Percentiles rank a stretch among this genome's conserved stretches.
phyloP scores from a whole-genome alignment of 2,113 vertebrate genomes.

The Zosterops lateralis region DNA sequence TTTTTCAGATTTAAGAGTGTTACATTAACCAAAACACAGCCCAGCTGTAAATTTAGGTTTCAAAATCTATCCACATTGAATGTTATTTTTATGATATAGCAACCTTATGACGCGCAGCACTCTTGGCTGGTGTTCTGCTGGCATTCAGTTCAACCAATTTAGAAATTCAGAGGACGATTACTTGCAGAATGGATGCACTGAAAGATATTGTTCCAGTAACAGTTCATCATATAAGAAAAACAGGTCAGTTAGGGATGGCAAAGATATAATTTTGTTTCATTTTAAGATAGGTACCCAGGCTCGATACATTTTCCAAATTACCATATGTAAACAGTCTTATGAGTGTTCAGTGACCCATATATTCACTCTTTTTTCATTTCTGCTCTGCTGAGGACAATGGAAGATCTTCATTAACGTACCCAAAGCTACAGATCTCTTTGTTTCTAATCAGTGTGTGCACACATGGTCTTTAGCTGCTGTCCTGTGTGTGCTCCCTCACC shows the following conservation, averaged over 20 bases:
- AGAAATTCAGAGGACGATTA: background rate
- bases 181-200: background rate
- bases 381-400: background rate
- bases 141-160: background rate
- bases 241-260: background rate
- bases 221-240: background rate
- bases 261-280: background rate
- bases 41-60: background rate
- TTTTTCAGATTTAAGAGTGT: background rate
- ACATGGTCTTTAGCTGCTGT: background rate
- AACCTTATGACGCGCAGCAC: background rate
- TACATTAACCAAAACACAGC: background rate
- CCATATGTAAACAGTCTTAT: background rate
- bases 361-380: background rate
- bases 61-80: background rate
- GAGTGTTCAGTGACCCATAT: background rate
- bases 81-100: background rate
- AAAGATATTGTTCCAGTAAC: background rate
- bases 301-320: background rate
- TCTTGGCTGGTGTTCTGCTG: background rate
- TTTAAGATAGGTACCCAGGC: background rate
- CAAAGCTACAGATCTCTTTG: background rate
- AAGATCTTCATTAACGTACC: background rate
- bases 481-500: fast-evolving
- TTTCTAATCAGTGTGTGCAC: background rate